Evolutionary conservation across 2,888 invertebrate genomes (phyloP).

Genomic region (Drosophila greeni): DNA sequence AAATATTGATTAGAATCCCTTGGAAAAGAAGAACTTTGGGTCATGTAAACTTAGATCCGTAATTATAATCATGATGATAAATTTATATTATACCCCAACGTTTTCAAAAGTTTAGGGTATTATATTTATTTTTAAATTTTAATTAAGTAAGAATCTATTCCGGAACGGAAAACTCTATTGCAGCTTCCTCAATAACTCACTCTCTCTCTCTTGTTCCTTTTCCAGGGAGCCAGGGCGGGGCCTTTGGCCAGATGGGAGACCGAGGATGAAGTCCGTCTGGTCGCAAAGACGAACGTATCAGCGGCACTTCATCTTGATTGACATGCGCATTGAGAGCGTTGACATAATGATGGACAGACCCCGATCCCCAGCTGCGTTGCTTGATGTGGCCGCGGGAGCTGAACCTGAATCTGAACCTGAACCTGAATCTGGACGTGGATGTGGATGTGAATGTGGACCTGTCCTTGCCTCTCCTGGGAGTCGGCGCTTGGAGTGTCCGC

Average conservation of each 20-base stretch:
- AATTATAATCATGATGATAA: too few species aligned
- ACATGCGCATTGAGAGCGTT: constrained; percentile 78
- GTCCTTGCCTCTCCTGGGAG: constrained; percentile 3
- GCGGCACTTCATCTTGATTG: constrained; percentile 79
- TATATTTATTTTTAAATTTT: too few species aligned
- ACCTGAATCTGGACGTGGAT: neutral
- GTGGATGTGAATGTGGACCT: constrained; percentile 3
- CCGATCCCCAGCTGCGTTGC: constrained; percentile 56
- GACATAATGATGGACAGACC: constrained; percentile 79
- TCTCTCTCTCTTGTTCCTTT: neutral
- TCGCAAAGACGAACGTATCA: constrained; percentile 62
- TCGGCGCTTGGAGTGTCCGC: constrained; percentile 48
- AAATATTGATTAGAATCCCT: too few species aligned
- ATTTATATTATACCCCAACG: too few species aligned
- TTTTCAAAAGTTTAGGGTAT: too few species aligned
- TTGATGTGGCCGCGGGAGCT: constrained; percentile 53
- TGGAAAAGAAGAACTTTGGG: too few species aligned
- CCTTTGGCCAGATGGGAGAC: neutral
- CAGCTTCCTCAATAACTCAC: constrained; percentile 1
- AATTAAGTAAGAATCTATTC: too few species aligned
- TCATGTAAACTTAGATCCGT: too few species aligned
- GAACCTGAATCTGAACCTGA: neutral
- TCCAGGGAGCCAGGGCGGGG: constrained; percentile 15
- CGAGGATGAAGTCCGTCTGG: constrained; percentile 7
- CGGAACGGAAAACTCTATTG: neutral